Percentiles rank a stretch among this genome's conserved stretches.
These are phyloP conservation scores for Sinosuthora webbiana DNA, from an alignment of 2,113 vertebrate species.

Conservation along the genomic window DNA sequence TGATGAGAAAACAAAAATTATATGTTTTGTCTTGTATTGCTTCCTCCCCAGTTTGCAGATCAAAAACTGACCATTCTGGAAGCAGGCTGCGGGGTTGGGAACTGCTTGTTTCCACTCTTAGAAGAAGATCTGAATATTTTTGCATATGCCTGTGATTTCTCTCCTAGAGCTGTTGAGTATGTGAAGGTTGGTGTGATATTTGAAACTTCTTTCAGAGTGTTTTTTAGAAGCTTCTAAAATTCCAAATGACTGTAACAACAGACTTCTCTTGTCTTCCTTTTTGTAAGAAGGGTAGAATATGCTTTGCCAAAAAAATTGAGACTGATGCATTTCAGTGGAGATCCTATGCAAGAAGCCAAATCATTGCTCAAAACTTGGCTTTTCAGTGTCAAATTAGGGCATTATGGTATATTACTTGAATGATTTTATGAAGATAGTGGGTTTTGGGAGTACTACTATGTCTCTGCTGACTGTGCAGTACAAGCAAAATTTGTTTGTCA, in stretches of 20 bases:
- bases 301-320: background rate
- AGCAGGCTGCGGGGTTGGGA: conserved; percentile 96
- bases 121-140: conserved; percentile 89
- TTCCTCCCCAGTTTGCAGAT: conserved; percentile 76
- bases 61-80: conserved; percentile 89
- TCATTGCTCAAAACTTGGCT: background rate
- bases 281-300: background rate
- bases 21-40: background rate
- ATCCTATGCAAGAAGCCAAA: background rate
- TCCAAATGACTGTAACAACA: background rate
- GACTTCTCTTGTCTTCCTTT: background rate
- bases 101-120: conserved; percentile 94
- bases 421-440: background rate
- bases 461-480: background rate
- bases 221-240: background rate
- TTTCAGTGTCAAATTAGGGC: background rate
- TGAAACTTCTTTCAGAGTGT: background rate
- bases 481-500: background rate
- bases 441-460: background rate
- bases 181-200: conserved; percentile 83
- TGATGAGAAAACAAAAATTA: background rate
- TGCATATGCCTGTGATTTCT: conserved; percentile 96
- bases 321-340: background rate
- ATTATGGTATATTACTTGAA: background rate
- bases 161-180: conserved; percentile 91